These are phyloP conservation scores for Meriones psammophilus DNA, from an alignment of 2,797 vertebrate species.

Conservation along the genomic window DNA sequence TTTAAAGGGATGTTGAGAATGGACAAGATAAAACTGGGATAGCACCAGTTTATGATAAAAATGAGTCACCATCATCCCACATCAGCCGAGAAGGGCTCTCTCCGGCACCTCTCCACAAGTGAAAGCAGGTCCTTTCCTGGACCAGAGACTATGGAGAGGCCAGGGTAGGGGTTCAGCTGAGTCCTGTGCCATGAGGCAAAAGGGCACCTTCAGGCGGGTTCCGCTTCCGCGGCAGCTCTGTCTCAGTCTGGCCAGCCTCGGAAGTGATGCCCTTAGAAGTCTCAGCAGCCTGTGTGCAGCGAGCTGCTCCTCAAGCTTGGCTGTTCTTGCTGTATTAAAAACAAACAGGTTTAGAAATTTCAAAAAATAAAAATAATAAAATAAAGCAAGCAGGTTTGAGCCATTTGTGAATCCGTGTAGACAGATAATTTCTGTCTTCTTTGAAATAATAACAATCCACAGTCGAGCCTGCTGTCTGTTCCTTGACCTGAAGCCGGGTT, in stretches of 20 bases:
- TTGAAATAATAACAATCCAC: background rate
- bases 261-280: too few species aligned
- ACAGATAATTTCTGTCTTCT: background rate
- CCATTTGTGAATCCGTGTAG: background rate
- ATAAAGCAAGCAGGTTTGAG: background rate
- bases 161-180: background rate
- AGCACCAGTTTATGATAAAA: background rate
- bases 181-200: background rate
- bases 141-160: background rate
- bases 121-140: background rate
- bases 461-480: background rate
- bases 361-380: background rate
- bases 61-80: background rate
- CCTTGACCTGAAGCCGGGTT: background rate
- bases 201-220: background rate
- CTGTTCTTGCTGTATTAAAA: background rate
- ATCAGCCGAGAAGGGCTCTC: background rate
- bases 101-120: background rate
- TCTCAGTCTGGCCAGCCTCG: background rate
- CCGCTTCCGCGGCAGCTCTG: background rate
- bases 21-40: background rate
- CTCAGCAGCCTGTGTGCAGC: background rate
- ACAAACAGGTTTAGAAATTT: background rate
- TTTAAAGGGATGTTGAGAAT: background rate
- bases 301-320: background rate